These are phyloP conservation scores for Coregonus suidteri DNA, from an alignment of 2,797 vertebrate genomes.

Conservation along the genomic window DNA sequence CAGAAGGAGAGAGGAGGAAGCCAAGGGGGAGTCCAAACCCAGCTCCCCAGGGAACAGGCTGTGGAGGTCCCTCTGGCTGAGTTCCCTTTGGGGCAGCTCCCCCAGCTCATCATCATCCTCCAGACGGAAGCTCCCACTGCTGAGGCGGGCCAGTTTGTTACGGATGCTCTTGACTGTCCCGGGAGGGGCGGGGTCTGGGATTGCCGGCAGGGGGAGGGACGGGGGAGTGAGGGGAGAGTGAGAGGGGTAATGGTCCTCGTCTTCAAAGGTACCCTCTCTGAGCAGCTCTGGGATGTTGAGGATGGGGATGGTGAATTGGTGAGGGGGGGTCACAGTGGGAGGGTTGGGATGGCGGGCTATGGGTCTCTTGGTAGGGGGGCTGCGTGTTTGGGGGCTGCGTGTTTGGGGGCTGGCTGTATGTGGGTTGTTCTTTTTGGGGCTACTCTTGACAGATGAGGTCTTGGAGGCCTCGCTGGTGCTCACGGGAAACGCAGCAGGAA, in stretches of 20 bases:
- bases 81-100: constrained; percentile 53
- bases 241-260: constrained; percentile 50
- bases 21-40: constrained; percentile 76
- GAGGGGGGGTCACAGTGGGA: constrained; percentile 38
- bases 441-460: constrained; percentile 49
- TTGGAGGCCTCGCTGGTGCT: constrained; percentile 78
- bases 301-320: constrained; percentile 69
- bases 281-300: constrained; percentile 69
- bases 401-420: too few relatives aligned
- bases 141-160: constrained; percentile 78
- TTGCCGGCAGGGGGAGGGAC: neutral
- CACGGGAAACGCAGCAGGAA: constrained; percentile 93
- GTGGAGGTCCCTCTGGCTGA: constrained; percentile 51
- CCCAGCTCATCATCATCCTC: constrained; percentile 80
- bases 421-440: constrained; percentile 43
- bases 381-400: too few relatives aligned
- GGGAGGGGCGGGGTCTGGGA: constrained; percentile 47
- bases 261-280: constrained; percentile 55
- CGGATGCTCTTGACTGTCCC: constrained; percentile 76
- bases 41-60: constrained; percentile 79
- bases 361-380: too few relatives aligned
- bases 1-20: constrained; percentile 75
- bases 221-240: constrained; percentile 5
- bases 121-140: constrained; percentile 78
- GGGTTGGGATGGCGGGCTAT: too few relatives aligned